These are phyloP conservation scores for Zaprionus tsacasi DNA, from an alignment of 1,140 invertebrate species.

Conservation along the genomic window DNA sequence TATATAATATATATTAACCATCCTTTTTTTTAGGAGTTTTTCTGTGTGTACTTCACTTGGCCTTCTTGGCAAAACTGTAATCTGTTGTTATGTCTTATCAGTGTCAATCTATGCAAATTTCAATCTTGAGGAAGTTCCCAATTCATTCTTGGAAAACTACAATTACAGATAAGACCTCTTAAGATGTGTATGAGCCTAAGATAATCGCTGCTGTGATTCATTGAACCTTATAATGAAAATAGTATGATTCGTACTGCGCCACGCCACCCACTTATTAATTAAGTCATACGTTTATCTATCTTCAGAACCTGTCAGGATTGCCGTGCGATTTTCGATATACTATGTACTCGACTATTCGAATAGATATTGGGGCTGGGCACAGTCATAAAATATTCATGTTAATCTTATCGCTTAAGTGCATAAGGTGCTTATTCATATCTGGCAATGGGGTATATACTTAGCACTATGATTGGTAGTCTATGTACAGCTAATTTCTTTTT, in stretches of 20 bases:
- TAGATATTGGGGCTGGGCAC: constrained; percentile 10
- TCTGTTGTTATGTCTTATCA: not conserved
- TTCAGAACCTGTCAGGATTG: constrained; percentile 31
- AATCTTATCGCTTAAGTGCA: constrained; percentile 61
- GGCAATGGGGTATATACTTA: constrained; percentile 26
- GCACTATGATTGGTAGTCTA: constrained; percentile 32
- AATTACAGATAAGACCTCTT: constrained; percentile 38
- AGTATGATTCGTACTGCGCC: not conserved
- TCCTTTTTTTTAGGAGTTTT: constrained; percentile 56
- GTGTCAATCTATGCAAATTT: not conserved
- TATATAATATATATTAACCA: not conserved
- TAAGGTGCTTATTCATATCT: constrained; percentile 37
- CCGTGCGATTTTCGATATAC: constrained; percentile 19
- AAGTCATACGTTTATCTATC: constrained; percentile 19
- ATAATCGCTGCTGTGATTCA: constrained; percentile 35
- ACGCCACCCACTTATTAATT: constrained; percentile 23
- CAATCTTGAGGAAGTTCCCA: constrained; percentile 28
- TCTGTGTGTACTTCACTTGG: constrained; percentile 84
- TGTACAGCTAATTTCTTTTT: not conserved
- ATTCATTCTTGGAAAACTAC: constrained; percentile 48
- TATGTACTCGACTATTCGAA: not conserved
- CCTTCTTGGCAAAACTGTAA: constrained; percentile 89
- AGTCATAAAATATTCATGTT: constrained; percentile 53
- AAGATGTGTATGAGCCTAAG: constrained; percentile 19
- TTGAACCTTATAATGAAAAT: constrained; percentile 3